These are phyloP conservation scores for Atractosteus spatula DNA, from an alignment of 2,113 vertebrate genomes.

Conservation along the genomic window DNA sequence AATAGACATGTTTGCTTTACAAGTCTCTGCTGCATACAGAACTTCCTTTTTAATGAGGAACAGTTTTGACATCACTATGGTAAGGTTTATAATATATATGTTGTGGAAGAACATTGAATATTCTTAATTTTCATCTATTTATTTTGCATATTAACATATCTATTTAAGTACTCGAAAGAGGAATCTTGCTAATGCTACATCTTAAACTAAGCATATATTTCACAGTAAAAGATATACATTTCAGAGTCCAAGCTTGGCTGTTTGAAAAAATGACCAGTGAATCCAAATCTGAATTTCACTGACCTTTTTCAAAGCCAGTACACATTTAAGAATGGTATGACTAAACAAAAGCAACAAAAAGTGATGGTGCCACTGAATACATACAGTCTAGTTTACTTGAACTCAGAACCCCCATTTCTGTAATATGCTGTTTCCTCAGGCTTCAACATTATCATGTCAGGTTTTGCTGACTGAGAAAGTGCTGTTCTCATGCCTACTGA, in stretches of 20 bases:
- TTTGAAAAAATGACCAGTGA: no score
- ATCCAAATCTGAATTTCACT: no score
- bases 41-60: slow-evolving; percentile 37
- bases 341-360: neutral
- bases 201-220: neutral
- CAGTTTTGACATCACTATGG: slow-evolving; percentile 35
- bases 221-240: neutral
- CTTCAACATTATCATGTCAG: slow-evolving; percentile 30
- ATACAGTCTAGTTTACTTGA: neutral
- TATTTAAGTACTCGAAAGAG: neutral
- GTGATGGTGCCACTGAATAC: neutral
- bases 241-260: neutral
- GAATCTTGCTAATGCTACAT: neutral
- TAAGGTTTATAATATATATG: slow-evolving; percentile 14
- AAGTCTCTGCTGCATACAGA: slow-evolving; percentile 52
- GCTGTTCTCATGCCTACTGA: neutral
- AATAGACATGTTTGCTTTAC: slow-evolving; percentile 88
- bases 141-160: neutral
- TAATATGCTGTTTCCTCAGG: slow-evolving; percentile 27
- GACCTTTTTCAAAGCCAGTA: no score
- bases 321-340: neutral
- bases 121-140: neutral
- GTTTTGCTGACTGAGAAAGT: neutral
- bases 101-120: neutral
- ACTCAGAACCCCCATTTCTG: slow-evolving; percentile 7